Conservation (phyloP, 2,797 vertebrate genomes). For the Schizothorax lantsangensis region DNA sequence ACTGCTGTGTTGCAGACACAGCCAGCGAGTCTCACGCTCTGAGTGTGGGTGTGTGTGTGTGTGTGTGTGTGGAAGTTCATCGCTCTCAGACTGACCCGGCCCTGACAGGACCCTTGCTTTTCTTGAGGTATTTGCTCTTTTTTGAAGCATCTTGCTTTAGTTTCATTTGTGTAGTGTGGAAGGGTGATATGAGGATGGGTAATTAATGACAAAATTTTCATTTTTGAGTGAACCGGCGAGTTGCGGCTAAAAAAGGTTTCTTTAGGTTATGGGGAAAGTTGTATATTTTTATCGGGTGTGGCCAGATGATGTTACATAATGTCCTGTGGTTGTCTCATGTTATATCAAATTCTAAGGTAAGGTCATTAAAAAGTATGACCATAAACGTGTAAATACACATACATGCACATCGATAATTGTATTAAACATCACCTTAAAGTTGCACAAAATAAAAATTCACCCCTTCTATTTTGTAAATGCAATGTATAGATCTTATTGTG, state of each 20-base stretch:
- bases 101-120: neutral
- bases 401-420: neutral
- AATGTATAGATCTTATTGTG: neutral
- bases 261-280: neutral
- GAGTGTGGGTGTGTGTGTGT: slow-evolving; percentile 44
- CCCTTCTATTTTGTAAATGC: neutral
- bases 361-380: neutral
- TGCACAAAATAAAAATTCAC: neutral
- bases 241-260: neutral
- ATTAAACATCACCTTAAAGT: neutral
- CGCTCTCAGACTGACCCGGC: neutral
- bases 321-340: neutral
- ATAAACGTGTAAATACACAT: neutral
- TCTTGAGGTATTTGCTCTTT: neutral
- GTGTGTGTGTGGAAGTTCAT: slow-evolving; percentile 44
- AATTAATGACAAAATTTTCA: neutral
- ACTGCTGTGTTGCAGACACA: slow-evolving; percentile 72
- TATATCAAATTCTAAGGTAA: neutral
- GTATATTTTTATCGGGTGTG: neutral
- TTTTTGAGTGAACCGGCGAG: neutral
- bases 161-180: neutral
- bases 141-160: neutral
- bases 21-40: slow-evolving; percentile 70
- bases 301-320: neutral
- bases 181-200: neutral